These are phyloP conservation scores for Semnopithecus entellus DNA, from an alignment of 2,113 vertebrate species.

Conservation along the genomic window DNA sequence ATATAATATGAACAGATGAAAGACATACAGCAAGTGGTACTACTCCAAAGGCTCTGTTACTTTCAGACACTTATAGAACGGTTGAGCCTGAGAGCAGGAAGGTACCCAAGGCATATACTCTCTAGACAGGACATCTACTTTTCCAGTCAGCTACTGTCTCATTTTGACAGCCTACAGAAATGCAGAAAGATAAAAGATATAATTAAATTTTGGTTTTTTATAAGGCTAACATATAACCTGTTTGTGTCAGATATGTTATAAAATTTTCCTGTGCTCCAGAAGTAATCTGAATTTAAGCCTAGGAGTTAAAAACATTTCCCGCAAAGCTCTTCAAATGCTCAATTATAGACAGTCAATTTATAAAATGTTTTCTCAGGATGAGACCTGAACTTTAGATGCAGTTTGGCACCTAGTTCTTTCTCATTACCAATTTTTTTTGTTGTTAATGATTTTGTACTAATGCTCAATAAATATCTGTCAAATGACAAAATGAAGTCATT, in stretches of 20 bases:
- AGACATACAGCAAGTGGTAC: not conserved
- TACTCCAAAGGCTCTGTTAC: not conserved
- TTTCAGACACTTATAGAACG: not conserved
- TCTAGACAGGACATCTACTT: not conserved
- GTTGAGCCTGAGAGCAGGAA: not conserved
- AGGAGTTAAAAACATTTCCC: not conserved
- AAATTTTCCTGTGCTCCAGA: not conserved
- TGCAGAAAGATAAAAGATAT: not conserved
- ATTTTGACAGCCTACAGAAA: not conserved
- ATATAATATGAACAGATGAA: conserved; percentile 41
- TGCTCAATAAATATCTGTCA: not conserved
- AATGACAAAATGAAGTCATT: not conserved
- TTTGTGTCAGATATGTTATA: not conserved
- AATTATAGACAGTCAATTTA: not conserved
- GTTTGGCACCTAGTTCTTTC: conserved; percentile 21
- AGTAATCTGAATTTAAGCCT: not conserved
- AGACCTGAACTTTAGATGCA: not conserved
- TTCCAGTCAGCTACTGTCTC: not conserved
- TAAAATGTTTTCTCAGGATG: not conserved
- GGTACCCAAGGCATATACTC: not conserved
- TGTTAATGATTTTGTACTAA: not conserved
- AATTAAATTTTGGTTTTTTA: not conserved
- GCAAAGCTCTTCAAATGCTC: not conserved
- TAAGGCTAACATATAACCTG: not conserved
- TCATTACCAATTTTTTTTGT: not conserved